Conservation (phyloP, 2,888 invertebrate species). For the Cecidostiba fungosa region DNA sequence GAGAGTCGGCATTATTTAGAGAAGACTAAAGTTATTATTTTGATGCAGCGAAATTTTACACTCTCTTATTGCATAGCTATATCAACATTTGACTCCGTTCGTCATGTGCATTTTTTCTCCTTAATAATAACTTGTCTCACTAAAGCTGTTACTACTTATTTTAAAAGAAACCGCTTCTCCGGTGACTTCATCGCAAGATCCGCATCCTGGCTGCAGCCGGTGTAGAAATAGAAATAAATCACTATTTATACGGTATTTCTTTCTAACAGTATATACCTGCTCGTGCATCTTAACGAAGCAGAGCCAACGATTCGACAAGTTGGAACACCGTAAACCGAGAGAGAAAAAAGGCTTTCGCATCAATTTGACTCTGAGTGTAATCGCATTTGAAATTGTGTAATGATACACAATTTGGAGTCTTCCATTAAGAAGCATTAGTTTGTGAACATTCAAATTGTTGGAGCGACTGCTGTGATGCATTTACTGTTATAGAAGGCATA, state of each 20-base stretch:
- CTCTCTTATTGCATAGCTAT: background rate
- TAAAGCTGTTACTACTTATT: background rate
- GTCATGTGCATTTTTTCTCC: too few relatives aligned
- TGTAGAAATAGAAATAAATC: background rate
- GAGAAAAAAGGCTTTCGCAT: background rate
- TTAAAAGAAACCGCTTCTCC: background rate
- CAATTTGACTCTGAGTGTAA: background rate
- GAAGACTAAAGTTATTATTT: background rate
- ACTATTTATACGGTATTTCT: background rate
- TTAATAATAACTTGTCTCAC: too few relatives aligned
- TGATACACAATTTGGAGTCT: background rate
- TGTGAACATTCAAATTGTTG: background rate
- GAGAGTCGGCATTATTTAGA: background rate
- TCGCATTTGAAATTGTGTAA: background rate
- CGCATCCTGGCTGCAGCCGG: background rate
- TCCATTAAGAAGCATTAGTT: background rate
- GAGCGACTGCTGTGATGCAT: background rate
- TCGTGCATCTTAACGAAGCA: background rate
- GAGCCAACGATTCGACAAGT: background rate
- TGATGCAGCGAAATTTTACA: conserved; percentile 6
- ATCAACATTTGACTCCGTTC: background rate
- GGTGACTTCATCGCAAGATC: background rate
- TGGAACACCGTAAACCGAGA: background rate
- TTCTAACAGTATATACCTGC: background rate
- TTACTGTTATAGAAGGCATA: background rate